Percentiles rank a stretch among this genome's conserved stretches.
Conservation (phyloP, 2,888 invertebrate species). For the Arrhopalites spinosus region DNA sequence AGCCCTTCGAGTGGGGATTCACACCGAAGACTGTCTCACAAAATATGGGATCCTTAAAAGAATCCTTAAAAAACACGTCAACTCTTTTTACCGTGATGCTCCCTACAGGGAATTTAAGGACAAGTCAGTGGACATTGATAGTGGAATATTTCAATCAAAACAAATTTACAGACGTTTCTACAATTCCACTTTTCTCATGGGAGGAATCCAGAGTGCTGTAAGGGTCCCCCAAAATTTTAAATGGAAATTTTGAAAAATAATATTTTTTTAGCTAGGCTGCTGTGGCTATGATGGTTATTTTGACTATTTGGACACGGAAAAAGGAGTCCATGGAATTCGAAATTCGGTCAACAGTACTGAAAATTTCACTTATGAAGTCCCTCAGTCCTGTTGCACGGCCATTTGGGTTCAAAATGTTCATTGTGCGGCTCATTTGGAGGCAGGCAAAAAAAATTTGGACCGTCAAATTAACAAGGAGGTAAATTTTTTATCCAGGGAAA, state of each 20-base stretch:
- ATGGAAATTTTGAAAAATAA: no score
- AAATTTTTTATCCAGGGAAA: background rate
- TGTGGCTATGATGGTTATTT: slow-evolving; percentile 21
- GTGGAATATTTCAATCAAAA: background rate
- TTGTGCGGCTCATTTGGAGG: background rate
- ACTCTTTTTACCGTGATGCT: background rate
- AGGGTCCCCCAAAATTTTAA: background rate
- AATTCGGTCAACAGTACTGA: background rate
- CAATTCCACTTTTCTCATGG: slow-evolving; percentile 1
- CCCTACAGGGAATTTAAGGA: background rate
- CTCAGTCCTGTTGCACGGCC: slow-evolving; percentile 7
- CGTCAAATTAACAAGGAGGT: background rate
- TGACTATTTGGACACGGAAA: slow-evolving; percentile 10
- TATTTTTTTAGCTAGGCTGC: slow-evolving; percentile 9
- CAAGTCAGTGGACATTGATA: background rate
- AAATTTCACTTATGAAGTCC: background rate
- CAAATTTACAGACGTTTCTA: slow-evolving; percentile 2
- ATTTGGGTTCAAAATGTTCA: background rate
- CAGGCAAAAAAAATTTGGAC: background rate
- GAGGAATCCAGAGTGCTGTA: background rate
- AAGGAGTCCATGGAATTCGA: background rate
- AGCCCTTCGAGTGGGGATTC: background rate
- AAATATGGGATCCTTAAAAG: background rate
- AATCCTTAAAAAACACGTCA: slow-evolving; percentile 2
- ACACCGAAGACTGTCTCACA: background rate